phyloP scores from a whole-genome alignment of 2,113 vertebrate genomes.

The Bungarus multicinctus region DNA sequence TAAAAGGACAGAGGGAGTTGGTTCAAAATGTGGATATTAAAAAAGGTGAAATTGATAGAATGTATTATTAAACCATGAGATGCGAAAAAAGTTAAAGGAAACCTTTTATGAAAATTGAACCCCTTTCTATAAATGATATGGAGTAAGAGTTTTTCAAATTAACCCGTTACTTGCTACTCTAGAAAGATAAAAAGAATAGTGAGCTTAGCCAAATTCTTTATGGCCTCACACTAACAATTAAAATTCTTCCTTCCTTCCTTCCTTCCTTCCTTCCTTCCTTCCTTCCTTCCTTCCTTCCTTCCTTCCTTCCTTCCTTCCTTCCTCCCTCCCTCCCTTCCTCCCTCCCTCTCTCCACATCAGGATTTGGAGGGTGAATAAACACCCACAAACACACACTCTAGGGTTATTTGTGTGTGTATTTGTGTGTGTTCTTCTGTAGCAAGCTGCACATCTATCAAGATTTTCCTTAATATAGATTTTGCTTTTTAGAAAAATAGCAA shows the following conservation, averaged over 20 bases:
- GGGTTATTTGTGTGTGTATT: not conserved
- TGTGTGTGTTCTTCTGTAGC: not conserved
- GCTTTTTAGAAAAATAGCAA: not conserved
- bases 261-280: not conserved
- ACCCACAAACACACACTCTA: not conserved
- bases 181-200: not conserved
- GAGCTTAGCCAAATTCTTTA: not conserved
- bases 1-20: not conserved
- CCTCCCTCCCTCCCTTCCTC: not conserved
- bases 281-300: not conserved
- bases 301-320: not conserved
- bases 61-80: not conserved
- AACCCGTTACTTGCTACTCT: not conserved
- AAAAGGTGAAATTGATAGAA: not conserved
- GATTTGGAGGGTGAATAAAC: not conserved
- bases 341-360: not conserved
- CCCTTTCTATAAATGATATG: not conserved
- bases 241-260: not conserved
- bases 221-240: not conserved
- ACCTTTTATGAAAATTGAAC: not conserved
- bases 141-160: not conserved
- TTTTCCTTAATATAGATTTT: not conserved
- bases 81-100: not conserved
- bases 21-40: not conserved
- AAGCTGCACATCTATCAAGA: not conserved